phyloP scores from a whole-genome alignment of 2,113 vertebrate species.

The Pimephales promelas region DNA sequence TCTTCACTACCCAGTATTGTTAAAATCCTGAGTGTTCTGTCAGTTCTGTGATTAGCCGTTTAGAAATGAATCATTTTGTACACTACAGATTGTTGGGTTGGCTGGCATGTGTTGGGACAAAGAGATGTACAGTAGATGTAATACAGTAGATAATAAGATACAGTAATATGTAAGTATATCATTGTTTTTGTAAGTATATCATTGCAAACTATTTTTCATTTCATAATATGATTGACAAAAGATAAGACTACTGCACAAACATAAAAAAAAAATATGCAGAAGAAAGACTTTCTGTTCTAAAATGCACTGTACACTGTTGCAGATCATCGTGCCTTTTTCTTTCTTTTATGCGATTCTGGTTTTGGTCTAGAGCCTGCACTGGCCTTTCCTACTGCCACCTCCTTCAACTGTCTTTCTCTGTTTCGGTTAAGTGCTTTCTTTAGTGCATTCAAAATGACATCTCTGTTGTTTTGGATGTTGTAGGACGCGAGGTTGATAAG shows the following conservation, averaged over 20 bases:
- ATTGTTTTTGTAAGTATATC: not conserved
- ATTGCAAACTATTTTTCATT: not conserved
- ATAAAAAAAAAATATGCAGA: not conserved
- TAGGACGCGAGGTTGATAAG: slow-evolving; percentile 76
- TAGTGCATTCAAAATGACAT: slow-evolving; percentile 69
- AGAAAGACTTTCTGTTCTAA: not conserved
- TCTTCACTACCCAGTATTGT: not conserved
- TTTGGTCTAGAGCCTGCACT: not conserved
- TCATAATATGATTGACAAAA: not conserved
- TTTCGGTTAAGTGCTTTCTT: slow-evolving; percentile 61
- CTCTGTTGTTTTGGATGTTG: slow-evolving; percentile 79
- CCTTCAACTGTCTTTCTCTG: not conserved
- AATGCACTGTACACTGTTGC: not conserved
- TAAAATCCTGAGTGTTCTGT: not conserved
- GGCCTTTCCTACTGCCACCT: not conserved
- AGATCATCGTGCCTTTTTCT: not conserved
- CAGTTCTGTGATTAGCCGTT: not conserved
- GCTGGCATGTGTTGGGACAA: not conserved
- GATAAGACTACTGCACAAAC: not conserved
- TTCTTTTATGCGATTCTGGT: not conserved
- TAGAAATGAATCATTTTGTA: not conserved
- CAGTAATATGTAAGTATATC: too few species aligned
- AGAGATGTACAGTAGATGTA: too few species aligned
- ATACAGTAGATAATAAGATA: too few species aligned
- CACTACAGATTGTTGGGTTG: not conserved